phyloP scores from a whole-genome alignment of 2,797 vertebrate species.

The Anisognathus igniventris region DNA sequence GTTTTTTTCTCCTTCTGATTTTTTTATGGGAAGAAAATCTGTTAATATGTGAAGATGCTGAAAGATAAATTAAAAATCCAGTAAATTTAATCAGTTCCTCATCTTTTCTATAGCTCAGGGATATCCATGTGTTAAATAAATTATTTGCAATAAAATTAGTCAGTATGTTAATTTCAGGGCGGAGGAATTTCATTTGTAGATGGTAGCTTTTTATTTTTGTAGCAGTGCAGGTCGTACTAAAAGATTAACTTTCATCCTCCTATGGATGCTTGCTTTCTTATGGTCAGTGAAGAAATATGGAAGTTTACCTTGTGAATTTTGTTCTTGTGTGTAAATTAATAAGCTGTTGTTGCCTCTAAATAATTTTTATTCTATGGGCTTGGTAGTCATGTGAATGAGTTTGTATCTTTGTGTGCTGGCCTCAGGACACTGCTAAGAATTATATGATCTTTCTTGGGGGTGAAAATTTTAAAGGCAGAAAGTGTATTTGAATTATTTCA shows the following conservation, averaged over 20 bases:
- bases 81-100: background rate
- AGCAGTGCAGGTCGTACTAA: constrained; percentile 23
- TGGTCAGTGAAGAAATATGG: constrained; percentile 1
- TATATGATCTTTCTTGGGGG: background rate
- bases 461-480: background rate
- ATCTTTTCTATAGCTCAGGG: background rate
- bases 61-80: constrained; percentile 7
- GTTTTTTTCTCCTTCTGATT: constrained; percentile 31
- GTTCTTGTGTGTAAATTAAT: background rate
- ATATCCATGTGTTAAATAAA: background rate
- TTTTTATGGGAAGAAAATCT: constrained; percentile 53
- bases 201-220: constrained; percentile 35
- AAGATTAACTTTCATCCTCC: background rate
- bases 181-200: background rate
- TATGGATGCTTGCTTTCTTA: background rate
- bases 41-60: constrained; percentile 25
- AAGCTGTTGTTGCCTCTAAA: constrained; percentile 45
- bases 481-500: background rate
- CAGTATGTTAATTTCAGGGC: background rate
- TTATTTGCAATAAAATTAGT: background rate
- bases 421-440: background rate
- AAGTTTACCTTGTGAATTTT: constrained; percentile 22
- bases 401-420: background rate
- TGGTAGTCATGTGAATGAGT: constrained; percentile 30
- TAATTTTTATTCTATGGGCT: constrained; percentile 44